A percentile compares a stretch with the other conserved stretches of the same genome.
Evolutionary conservation across 64 coral and sea anemone species (phyloP).

Genomic region (Dendronephthya gigantea): DNA sequence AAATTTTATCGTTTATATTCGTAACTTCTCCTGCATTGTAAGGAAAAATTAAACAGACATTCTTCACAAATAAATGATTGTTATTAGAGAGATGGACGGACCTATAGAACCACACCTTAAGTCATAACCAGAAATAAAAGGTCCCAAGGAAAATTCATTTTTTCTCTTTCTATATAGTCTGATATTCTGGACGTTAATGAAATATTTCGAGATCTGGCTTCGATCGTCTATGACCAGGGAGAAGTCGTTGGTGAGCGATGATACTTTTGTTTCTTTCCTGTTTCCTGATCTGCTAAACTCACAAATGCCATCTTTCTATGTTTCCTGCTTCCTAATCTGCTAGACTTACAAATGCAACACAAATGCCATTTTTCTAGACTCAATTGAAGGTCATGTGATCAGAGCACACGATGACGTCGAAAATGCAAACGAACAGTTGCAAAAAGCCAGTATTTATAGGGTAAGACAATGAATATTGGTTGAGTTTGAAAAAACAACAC

Average conservation of each 20-base stretch:
- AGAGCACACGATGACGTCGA: background rate
- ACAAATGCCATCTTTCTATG: background rate
- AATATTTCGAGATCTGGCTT: slow-evolving; percentile 21
- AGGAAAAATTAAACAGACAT: background rate
- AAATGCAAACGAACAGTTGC: background rate
- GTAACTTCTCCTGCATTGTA: too few relatives aligned
- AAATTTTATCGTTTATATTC: too few relatives aligned
- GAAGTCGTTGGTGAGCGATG: background rate
- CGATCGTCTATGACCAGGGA: background rate
- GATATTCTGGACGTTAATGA: slow-evolving; percentile 14
- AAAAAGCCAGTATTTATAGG: background rate
- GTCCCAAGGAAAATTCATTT: too few relatives aligned
- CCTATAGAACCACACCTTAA: too few relatives aligned
- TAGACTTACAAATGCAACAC: too few relatives aligned
- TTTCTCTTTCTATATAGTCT: background rate
- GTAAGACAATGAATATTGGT: background rate
- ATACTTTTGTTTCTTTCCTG: background rate
- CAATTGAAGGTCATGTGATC: slow-evolving; percentile 10
- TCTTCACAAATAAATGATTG: background rate
- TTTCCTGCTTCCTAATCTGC: background rate
- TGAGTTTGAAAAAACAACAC: too few relatives aligned
- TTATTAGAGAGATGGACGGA: too few relatives aligned
- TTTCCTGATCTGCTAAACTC: background rate
- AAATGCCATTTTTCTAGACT: background rate
- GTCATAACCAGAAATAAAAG: too few relatives aligned